Evolutionary conservation across 1,140 invertebrate species (phyloP).

Genomic region (Caenorhabditis tropicalis): DNA sequence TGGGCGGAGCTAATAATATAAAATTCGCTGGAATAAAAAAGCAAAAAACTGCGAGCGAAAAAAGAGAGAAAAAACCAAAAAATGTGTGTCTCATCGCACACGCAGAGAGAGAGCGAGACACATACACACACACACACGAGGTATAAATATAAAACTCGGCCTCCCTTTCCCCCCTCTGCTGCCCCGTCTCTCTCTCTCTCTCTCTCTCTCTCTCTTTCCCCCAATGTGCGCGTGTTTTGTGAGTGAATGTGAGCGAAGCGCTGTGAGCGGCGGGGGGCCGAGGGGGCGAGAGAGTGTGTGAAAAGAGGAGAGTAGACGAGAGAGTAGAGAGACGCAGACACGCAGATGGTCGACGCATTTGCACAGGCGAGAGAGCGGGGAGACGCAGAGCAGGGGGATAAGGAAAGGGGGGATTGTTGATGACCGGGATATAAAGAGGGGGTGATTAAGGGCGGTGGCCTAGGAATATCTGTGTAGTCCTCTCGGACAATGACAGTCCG

Average conservation of each 20-base stretch:
- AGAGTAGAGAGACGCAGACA: background rate
- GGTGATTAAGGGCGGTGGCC: no score
- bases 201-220: background rate
- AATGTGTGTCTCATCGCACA: no score
- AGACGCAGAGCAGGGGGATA: background rate
- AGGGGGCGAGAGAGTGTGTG: background rate
- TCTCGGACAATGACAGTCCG: no score
- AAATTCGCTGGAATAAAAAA: no score
- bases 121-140: background rate
- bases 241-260: background rate
- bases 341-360: background rate
- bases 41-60: no score
- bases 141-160: conserved; percentile 30
- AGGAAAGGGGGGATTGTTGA: background rate
- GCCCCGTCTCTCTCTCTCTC: background rate
- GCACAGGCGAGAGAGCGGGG: background rate
- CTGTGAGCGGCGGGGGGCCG: background rate
- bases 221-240: background rate
- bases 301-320: background rate
- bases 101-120: no score
- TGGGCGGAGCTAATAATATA: no score
- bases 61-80: no score
- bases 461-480: no score
- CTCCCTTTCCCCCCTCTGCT: background rate
- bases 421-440: background rate